Conservation (phyloP, 2,797 vertebrate species). For the Schizopygopsis pylzovi region DNA sequence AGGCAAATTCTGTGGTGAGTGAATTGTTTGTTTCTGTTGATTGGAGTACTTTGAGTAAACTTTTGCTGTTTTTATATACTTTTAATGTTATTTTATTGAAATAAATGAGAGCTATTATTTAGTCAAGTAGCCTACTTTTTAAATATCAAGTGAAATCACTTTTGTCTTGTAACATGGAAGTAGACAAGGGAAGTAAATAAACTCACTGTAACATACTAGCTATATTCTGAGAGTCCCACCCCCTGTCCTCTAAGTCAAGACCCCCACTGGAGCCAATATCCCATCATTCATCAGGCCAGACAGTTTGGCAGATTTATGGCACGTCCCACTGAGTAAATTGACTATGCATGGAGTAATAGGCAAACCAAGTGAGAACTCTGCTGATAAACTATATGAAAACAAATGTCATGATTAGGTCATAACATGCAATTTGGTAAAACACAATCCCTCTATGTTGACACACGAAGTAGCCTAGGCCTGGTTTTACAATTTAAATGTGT, state of each 20-base stretch:
- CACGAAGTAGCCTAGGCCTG: not conserved
- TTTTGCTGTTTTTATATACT: not conserved
- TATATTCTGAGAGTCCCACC: constrained; percentile 47
- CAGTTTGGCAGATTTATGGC: constrained; percentile 79
- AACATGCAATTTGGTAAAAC: not conserved
- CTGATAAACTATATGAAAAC: constrained; percentile 21
- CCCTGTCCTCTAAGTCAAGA: constrained; percentile 55
- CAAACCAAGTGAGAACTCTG: constrained; percentile 30
- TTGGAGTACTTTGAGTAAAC: not conserved
- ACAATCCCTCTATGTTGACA: not conserved
- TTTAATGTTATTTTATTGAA: not conserved
- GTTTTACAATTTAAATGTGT: constrained; percentile 3
- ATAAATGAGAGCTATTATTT: not conserved
- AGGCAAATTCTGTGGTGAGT: constrained; percentile 67
- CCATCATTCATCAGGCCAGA: constrained; percentile 70
- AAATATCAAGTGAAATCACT: not conserved
- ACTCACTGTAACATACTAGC: constrained; percentile 7
- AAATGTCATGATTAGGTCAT: constrained; percentile 27
- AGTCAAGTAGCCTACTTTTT: not conserved
- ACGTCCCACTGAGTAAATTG: constrained; percentile 73
- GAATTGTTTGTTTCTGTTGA: constrained; percentile 51
- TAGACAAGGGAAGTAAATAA: constrained; percentile 8
- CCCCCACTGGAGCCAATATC: constrained; percentile 71
- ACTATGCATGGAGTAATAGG: constrained; percentile 45
- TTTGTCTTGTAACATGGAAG: not conserved